Base-by-base conservation (phyloP, 1,140 invertebrate species). In the Mercenaria mercenaria region DNA sequence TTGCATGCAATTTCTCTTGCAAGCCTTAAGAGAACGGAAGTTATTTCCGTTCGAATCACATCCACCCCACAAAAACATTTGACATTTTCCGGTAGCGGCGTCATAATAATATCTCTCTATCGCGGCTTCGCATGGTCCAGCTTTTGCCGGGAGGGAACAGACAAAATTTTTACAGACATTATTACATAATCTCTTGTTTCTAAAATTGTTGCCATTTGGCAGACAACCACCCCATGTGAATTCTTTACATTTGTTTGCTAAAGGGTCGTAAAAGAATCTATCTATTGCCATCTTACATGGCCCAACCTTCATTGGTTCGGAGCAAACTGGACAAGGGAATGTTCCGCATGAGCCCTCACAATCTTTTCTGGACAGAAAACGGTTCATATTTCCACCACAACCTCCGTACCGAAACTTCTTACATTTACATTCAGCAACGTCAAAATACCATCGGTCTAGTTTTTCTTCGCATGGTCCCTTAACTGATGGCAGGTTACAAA, bases 391-490 rank as follows among this genome's bases (percentile, higher is more conserved):
- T 59, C 97, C 97, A 20, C 93, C 93, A 90, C 97, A 97, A 41
- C 97, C 96, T 15, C 96, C 96, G 91, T 96, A 97, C 56, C 95
- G 94, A 92, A 97, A 97, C 77, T 95, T 92, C 91, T 97, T 94
- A 91, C 97, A 97, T 69, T 92, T 56, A 26, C 91, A 91, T 29
- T 92, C 92, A 29, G 91, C 91, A 3, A 92, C 61, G 87, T 97
- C 95, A 95, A 95, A 97, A 90, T 94, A 96, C 93, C 95, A 97
- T 8, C 96, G 6, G 8, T 59, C 56, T n/a, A 13, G 18, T n/a
- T 20, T 26, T 4, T 20, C 23, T 4, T 26, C 4, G 26, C 56
- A 59, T 10, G 23, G 10, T n/a, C 56, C 56, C 23, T 20, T 59
- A 10, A 10, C 23, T n/a, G 56, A 4, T 59, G 56, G 20, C 3